Conservation (phyloP, 1,140 invertebrate species). For the Drosophila pseudoobscura region DNA sequence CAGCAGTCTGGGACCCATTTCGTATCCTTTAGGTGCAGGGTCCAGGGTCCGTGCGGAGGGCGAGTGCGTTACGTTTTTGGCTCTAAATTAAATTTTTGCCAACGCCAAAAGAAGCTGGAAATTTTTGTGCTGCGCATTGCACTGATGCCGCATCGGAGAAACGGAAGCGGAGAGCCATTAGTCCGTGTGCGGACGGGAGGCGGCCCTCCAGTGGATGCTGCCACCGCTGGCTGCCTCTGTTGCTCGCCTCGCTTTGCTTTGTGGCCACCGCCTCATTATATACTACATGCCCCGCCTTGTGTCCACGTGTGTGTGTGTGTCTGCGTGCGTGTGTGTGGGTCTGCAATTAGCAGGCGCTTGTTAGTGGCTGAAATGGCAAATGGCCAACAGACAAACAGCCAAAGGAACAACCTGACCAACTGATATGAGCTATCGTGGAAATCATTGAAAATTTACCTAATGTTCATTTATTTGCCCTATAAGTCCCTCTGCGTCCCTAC, state of each 20-base stretch:
- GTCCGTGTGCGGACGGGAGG: conserved; percentile 32
- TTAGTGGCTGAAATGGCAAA: conserved; percentile 67
- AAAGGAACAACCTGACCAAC: not conserved
- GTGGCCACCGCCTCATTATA: conserved; percentile 72
- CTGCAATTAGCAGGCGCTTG: conserved; percentile 74
- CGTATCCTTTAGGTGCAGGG: conserved; percentile 41
- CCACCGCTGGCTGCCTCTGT: not conserved
- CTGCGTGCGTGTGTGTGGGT: conserved; percentile 33
- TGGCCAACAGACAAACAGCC: conserved; percentile 25
- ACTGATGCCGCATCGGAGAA: conserved; percentile 66
- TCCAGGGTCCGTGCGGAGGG: conserved; percentile 35
- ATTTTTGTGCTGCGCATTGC: conserved; percentile 80
- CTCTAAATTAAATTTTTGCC: conserved; percentile 82
- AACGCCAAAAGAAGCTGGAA: conserved; percentile 79
- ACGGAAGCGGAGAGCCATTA: conserved; percentile 75
- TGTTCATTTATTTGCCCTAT: conserved; percentile 20
- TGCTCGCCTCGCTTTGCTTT: conserved; percentile 72
- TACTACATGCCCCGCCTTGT: too few relatives aligned
- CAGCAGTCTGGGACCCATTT: conserved; percentile 49
- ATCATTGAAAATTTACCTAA: conserved; percentile 73
- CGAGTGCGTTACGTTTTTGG: conserved; percentile 70
- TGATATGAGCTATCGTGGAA: conserved; percentile 71
- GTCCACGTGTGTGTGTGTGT: conserved; percentile 13
- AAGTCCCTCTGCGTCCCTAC: not conserved
- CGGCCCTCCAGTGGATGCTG: conserved; percentile 13